Evolutionary conservation across 2,888 invertebrate species (phyloP), one percentile per base, ranked within the genome.

Genomic region (Rhagonycha lutea): DNA sequence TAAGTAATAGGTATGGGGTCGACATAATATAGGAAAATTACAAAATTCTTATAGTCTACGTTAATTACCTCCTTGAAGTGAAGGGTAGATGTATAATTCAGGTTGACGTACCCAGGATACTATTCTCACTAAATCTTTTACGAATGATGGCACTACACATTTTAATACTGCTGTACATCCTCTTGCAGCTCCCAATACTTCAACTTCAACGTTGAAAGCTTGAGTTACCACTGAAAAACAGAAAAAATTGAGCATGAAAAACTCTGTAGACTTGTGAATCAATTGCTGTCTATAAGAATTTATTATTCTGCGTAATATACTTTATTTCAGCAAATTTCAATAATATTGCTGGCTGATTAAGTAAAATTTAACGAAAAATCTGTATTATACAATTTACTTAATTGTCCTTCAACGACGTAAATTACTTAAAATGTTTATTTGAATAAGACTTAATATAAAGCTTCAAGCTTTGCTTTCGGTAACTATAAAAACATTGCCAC

Each of bases 21-120:
- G 26, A 26, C 4, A 26, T 26, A 26, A 26, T 26, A 32, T 29
- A 29, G 11, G 4, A 32, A 32, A 32, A 32, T 32, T 32, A 12
- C 32, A 12, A 32, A 12, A 32, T 47, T 5, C n/a, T 47, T 47
- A 47, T 47, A 47, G 47, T 7, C 7, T 47, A 10, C 9, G 32
- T 12, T 65, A 24, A 91, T 89, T 88, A 93, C 93, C 93, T 89
- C 94, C 93, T 90, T 93, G 93, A 75, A 93, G 88, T 77, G 93
- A 93, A 80, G 93, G 93, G 85, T 93, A 93, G 83, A 94, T 93
- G 88, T 92, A 92, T 87, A 92, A 92, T 80, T 92, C 90, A 76
- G 93, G 93, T 86, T 93, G 93, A 88, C 93, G 93, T 81, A 93
- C 90, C 94, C 94, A 94, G 75, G 93, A 92, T 83, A 93, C 92